Percentiles rank a stretch among this genome's conserved stretches.
phyloP scores from a whole-genome alignment of 1,140 invertebrate genomes.

The Drosophila quadrilineata region DNA sequence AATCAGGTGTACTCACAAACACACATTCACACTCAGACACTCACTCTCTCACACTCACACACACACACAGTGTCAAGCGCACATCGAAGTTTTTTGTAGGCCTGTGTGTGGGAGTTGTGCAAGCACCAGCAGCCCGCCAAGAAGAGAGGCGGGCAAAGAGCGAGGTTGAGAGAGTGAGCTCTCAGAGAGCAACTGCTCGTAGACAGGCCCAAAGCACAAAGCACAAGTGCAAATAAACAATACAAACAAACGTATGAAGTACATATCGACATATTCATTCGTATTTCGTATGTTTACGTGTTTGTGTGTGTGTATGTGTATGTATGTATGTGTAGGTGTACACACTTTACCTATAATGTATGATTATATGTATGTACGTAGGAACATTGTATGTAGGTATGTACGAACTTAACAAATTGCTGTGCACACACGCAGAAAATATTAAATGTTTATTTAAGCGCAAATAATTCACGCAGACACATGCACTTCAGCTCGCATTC shows the following conservation, averaged over 20 bases:
- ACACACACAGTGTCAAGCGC: neutral
- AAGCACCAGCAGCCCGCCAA: neutral
- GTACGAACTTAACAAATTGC: conserved; percentile 48
- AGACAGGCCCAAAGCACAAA: conserved; percentile 40
- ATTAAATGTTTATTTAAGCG: conserved; percentile 66
- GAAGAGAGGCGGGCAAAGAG: neutral
- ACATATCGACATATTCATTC: conserved; percentile 8
- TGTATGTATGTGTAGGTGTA: conserved; percentile 10
- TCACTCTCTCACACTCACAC: neutral
- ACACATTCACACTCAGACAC: neutral
- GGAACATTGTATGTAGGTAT: neutral
- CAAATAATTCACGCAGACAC: conserved; percentile 49
- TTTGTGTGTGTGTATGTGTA: neutral
- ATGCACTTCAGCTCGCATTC: conserved; percentile 3
- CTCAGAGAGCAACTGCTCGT: conserved; percentile 21
- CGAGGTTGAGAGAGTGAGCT: no score
- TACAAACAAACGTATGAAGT: conserved; percentile 30
- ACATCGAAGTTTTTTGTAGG: conserved; percentile 13
- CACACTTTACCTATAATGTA: neutral
- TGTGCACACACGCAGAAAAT: conserved; percentile 51
- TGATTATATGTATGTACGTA: neutral
- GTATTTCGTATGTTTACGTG: neutral
- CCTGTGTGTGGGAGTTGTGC: conserved; percentile 55
- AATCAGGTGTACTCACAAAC: conserved; percentile 21
- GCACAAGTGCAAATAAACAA: conserved; percentile 55